These are phyloP conservation scores for Hippocampus mohnikei DNA, from an alignment of 2,113 vertebrate species.

Conservation along the genomic window DNA sequence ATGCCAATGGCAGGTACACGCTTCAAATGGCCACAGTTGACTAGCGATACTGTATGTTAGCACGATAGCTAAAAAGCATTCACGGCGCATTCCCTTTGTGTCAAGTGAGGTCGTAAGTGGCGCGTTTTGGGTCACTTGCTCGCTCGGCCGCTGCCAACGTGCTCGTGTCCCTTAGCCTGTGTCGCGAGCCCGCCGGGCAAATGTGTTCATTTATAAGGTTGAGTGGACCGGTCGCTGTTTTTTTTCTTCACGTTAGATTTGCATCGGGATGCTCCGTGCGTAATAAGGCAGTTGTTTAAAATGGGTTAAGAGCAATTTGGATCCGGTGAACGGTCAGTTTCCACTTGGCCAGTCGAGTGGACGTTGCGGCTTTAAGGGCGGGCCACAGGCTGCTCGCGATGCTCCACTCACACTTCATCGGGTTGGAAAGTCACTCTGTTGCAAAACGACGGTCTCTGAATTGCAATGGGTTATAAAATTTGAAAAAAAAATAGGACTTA, in stretches of 20 bases:
- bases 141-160: conserved; percentile 44
- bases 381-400: background rate
- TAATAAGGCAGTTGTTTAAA: conserved; percentile 9
- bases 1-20: too few relatives aligned
- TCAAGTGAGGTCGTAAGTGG: conserved; percentile 63
- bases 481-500: background rate
- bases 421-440: background rate
- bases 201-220: conserved; percentile 58
- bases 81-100: conserved; percentile 25
- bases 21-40: too few relatives aligned
- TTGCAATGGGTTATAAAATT: background rate
- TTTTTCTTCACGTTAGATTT: conserved; percentile 17
- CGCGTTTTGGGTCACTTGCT: conserved; percentile 38
- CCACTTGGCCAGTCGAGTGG: conserved; percentile 22
- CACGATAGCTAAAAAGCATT: background rate
- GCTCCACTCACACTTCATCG: background rate
- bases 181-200: conserved; percentile 47
- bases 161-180: conserved; percentile 43
- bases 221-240: conserved; percentile 30
- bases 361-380: conserved; percentile 1
- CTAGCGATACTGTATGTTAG: too few relatives aligned
- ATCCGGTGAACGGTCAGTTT: conserved; percentile 12
- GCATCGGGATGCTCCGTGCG: conserved; percentile 6
- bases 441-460: background rate
- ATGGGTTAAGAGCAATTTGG: conserved; percentile 15